A percentile compares a stretch with the other conserved stretches of the same genome.
These are phyloP conservation scores for Noctua janthe DNA, from an alignment of 2,888 invertebrate species.

Conservation along the genomic window DNA sequence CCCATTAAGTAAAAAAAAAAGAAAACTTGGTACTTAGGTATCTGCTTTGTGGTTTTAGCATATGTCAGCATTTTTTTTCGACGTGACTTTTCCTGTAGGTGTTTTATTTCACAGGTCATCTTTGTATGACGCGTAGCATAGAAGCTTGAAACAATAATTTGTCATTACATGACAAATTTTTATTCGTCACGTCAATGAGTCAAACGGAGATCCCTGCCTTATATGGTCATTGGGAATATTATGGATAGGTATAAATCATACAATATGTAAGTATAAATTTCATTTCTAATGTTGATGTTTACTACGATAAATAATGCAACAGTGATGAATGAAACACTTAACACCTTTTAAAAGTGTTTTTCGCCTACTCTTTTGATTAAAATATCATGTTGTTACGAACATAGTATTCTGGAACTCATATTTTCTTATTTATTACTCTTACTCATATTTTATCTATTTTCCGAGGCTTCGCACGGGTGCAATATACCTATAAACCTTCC, in stretches of 20 bases:
- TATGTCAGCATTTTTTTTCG: background rate
- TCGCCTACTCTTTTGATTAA: no score
- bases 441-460: no score
- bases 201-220: background rate
- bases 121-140: slow-evolving; percentile 10
- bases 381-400: no score
- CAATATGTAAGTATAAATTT: background rate
- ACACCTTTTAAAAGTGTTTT: no score
- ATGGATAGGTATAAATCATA: background rate
- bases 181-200: background rate
- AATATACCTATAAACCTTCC: no score
- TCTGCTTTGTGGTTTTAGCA: background rate
- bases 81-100: background rate
- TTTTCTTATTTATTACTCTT: no score
- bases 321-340: no score
- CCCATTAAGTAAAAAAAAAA: background rate
- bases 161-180: background rate
- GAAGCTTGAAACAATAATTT: slow-evolving; percentile 6
- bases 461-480: no score
- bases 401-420: no score
- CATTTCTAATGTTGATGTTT: background rate
- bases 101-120: slow-evolving; percentile 8
- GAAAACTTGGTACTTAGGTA: background rate
- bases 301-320: background rate
- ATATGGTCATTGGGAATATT: background rate